These are phyloP conservation scores for Empidonax alnorum DNA, from an alignment of 2,113 vertebrate genomes.

Conservation along the genomic window DNA sequence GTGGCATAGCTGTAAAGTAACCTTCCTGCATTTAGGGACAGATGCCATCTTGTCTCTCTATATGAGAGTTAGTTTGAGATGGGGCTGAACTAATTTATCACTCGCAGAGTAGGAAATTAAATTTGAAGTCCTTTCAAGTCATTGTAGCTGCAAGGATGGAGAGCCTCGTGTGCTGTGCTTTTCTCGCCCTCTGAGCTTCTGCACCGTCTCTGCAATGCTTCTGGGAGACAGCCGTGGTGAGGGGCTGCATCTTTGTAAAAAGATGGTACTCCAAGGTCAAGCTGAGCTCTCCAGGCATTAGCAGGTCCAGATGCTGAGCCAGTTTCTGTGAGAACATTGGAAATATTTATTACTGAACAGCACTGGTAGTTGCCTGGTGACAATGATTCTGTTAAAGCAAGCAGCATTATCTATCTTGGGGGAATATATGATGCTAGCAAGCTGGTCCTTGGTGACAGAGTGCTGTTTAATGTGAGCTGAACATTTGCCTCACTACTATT, in stretches of 20 bases:
- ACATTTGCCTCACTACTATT: constrained; percentile 36
- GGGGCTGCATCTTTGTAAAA: background rate
- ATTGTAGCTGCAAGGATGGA: background rate
- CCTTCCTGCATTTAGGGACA: background rate
- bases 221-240: background rate
- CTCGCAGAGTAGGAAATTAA: background rate
- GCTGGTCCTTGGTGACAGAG: constrained; percentile 16
- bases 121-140: background rate
- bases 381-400: constrained; percentile 47
- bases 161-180: background rate
- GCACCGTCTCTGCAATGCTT: background rate
- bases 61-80: background rate
- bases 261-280: background rate
- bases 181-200: background rate
- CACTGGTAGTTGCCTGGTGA: constrained; percentile 53
- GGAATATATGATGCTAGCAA: constrained; percentile 45
- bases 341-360: constrained; percentile 54
- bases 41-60: background rate
- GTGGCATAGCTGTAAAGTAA: background rate
- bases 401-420: constrained; percentile 47
- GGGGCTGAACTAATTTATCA: background rate
- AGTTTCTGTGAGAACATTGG: constrained; percentile 56
- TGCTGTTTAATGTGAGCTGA: constrained; percentile 53
- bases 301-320: background rate
- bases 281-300: constrained; percentile 28